Percentiles rank a stretch among this genome's conserved stretches.
Conservation (phyloP, 2,113 vertebrate species). For the Hymenochirus boettgeri region DNA sequence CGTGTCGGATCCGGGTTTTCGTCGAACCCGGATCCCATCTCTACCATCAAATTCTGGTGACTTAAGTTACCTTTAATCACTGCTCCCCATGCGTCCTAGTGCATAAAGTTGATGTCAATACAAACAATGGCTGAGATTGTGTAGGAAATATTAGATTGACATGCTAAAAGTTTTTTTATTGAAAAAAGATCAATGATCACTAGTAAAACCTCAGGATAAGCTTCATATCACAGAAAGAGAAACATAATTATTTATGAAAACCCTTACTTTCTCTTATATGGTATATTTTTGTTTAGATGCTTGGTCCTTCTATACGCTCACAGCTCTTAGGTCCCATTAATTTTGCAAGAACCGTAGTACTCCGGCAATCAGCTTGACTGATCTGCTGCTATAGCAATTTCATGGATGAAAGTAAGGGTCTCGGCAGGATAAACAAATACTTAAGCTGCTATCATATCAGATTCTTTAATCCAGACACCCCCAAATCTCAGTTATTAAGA, state of each 20-base stretch:
- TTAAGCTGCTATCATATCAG: not conserved
- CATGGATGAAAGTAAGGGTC: not conserved
- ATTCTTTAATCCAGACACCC: not conserved
- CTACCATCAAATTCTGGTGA: too few species aligned
- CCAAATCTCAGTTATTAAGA: constrained; percentile 6
- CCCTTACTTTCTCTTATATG: not conserved
- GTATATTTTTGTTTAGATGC: not conserved
- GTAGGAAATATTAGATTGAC: not conserved
- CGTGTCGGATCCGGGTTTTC: too few species aligned
- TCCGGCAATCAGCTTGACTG: not conserved
- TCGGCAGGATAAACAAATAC: too few species aligned
- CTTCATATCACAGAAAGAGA: not conserved
- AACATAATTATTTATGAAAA: not conserved
- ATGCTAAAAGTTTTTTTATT: not conserved
- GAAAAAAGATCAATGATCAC: not conserved
- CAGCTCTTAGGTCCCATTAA: not conserved
- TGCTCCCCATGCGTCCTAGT: too few species aligned
- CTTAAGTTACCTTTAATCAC: too few species aligned
- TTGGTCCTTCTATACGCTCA: not conserved
- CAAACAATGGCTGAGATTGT: not conserved
- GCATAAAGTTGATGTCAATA: not conserved
- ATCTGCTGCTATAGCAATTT: not conserved
- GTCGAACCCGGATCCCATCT: too few species aligned
- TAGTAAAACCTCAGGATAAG: not conserved
- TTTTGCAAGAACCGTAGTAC: not conserved